A percentile compares a stretch with the other conserved stretches of the same genome.
Conservation (phyloP, 2,113 vertebrate species). For the Jaculus jaculus region DNA sequence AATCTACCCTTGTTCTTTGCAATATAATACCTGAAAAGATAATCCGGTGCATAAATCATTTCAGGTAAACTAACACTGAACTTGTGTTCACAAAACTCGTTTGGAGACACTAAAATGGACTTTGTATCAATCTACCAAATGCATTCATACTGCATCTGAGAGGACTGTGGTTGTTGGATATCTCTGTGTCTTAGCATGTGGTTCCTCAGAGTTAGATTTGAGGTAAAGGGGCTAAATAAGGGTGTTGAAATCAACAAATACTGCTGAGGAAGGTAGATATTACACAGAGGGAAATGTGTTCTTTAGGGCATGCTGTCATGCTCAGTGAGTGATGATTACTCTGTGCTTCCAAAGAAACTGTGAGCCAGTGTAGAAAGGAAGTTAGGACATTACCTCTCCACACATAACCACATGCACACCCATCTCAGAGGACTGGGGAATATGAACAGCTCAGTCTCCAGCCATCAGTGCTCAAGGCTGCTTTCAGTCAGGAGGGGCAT, state of each 20-base stretch:
- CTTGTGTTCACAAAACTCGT: neutral
- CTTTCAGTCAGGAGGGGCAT: too few species aligned
- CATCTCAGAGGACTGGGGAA: too few species aligned
- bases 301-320: rapidly evolving
- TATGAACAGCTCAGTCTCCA: too few species aligned
- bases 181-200: neutral
- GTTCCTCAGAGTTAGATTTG: neutral
- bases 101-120: neutral
- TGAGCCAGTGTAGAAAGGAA: neutral
- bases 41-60: neutral
- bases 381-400: too few species aligned
- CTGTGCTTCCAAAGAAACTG: neutral
- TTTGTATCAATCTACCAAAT: neutral
- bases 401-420: neutral
- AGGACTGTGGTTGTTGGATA: neutral
- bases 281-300: neutral
- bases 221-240: neutral
- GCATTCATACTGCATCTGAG: neutral
- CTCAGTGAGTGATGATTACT: neutral
- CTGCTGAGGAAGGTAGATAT: neutral
- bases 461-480: too few species aligned
- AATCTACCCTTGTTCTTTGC: neutral
- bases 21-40: neutral
- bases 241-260: neutral
- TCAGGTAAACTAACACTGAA: neutral